Evolutionary conservation across 2,888 invertebrate genomes (phyloP).

Genomic region (Phortica magna): DNA sequence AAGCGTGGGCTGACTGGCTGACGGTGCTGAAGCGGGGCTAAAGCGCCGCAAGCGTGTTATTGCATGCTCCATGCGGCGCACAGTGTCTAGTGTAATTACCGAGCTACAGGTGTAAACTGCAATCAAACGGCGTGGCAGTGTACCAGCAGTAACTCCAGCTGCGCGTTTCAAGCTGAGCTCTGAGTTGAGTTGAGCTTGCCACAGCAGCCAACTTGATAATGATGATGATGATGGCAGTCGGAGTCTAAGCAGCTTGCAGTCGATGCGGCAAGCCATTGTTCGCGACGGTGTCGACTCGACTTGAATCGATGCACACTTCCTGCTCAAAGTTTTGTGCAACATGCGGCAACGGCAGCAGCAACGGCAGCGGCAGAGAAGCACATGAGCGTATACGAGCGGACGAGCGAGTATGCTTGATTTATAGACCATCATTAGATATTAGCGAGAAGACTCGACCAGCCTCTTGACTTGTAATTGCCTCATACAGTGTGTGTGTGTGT

Average conservation of each 20-base stretch:
- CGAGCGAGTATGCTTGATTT: constrained; percentile 63
- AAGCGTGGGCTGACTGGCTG: no score
- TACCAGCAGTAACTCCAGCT: constrained; percentile 57
- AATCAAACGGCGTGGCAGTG: constrained; percentile 46
- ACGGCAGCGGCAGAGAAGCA: constrained; percentile 10
- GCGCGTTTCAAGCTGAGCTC: constrained; percentile 27
- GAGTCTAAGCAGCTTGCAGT: constrained; percentile 55
- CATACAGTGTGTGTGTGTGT: neutral
- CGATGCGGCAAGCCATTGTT: neutral
- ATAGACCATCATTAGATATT: constrained; percentile 74
- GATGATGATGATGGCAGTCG: constrained; percentile 44
- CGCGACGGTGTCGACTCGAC: no score
- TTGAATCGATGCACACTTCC: constrained; percentile 63
- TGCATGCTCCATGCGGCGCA: no score
- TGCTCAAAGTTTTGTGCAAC: constrained; percentile 64
- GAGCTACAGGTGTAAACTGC: constrained; percentile 75
- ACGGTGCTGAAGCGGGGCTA: no score
- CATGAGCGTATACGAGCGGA: neutral
- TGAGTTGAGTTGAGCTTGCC: neutral
- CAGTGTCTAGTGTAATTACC: constrained; percentile 57
- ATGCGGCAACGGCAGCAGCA: constrained; percentile 51
- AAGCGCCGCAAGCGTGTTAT: no score
- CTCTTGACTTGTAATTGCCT: constrained; percentile 21
- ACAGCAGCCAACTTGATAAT: constrained; percentile 51
- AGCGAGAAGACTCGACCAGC: constrained; percentile 31